These are phyloP conservation scores for Cyrtonyx montezumae DNA, from an alignment of 2,113 vertebrate genomes.

Conservation along the genomic window DNA sequence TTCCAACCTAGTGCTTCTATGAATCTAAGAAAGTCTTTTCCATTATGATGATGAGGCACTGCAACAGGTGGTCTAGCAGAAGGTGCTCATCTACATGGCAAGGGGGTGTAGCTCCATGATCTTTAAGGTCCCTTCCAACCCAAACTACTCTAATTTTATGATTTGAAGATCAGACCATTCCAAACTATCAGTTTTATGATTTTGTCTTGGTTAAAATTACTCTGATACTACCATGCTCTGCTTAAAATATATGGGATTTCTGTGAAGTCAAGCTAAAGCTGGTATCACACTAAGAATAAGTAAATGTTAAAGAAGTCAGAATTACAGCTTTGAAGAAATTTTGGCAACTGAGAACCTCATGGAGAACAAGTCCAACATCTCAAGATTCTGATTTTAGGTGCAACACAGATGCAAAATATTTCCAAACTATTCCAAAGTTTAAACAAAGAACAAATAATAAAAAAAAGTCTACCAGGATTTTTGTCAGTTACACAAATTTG, in stretches of 20 bases:
- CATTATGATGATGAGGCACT: neutral
- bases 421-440: neutral
- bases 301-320: neutral
- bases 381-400: neutral
- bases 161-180: neutral
- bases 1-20: no score
- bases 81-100: neutral
- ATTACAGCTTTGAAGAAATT: neutral
- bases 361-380: neutral
- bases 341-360: neutral
- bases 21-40: neutral
- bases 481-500: neutral
- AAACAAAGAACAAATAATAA: neutral
- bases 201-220: neutral
- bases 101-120: no score
- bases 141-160: neutral
- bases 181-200: neutral
- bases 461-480: neutral
- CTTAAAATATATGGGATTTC: neutral
- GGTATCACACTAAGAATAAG: neutral
- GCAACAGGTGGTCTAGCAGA: neutral
- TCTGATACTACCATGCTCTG: neutral
- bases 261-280: neutral
- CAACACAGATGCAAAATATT: neutral
- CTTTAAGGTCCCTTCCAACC: neutral